Conservation (phyloP, 2,113 vertebrate genomes). For the Aldabrachelys gigantea region DNA sequence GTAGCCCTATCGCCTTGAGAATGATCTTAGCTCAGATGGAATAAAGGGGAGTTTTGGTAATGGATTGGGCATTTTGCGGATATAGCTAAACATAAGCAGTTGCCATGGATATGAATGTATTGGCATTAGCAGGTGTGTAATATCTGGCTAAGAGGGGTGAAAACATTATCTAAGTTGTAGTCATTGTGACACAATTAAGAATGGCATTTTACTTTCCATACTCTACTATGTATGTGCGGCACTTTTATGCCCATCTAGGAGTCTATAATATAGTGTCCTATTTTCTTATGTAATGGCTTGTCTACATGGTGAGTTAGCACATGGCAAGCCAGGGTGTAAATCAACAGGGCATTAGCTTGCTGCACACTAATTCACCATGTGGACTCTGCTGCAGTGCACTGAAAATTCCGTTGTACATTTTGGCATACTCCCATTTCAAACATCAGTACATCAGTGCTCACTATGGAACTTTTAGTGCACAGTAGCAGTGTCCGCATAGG, state of each 20-base stretch:
- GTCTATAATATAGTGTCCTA: accelerated
- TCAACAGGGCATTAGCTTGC: too few species aligned
- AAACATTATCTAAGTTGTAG: too few species aligned
- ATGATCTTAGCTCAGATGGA: not conserved
- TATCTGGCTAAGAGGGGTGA: too few species aligned
- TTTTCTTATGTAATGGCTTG: not conserved
- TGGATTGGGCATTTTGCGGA: not conserved
- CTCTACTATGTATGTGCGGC: not conserved
- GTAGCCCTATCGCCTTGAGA: not conserved
- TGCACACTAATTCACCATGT: not conserved
- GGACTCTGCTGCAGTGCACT: not conserved
- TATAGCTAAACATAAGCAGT: slow-evolving; percentile 17
- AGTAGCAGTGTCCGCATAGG: not conserved
- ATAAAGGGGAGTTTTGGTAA: not conserved
- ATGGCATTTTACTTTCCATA: not conserved
- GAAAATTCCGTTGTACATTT: not conserved
- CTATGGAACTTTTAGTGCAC: not conserved
- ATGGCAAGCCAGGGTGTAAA: too few species aligned
- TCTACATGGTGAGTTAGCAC: too few species aligned
- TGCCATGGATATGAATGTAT: slow-evolving; percentile 30
- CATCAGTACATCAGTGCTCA: not conserved
- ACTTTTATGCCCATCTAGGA: not conserved
- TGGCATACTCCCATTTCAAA: not conserved
- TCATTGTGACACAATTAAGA: slow-evolving; percentile 23
- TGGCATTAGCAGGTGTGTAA: not conserved